phyloP scores from a whole-genome alignment of 2,113 vertebrate genomes.

The Hippocampus zosterae region DNA sequence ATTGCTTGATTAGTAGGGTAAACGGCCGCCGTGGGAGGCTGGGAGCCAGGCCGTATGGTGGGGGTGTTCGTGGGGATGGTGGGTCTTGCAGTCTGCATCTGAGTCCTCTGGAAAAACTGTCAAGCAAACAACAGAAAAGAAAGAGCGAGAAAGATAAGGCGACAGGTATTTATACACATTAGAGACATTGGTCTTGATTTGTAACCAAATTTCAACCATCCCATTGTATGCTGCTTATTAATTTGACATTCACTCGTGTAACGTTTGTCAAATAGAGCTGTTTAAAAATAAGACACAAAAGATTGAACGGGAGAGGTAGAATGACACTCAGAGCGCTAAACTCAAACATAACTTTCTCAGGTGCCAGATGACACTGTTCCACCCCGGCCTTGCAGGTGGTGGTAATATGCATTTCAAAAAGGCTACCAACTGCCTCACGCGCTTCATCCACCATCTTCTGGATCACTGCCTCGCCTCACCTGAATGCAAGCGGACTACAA shows the following conservation, averaged over 20 bases:
- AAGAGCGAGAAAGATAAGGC: background rate
- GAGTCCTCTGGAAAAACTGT: conserved; percentile 96
- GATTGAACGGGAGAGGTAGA: background rate
- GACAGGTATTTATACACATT: background rate
- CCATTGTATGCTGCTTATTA: background rate
- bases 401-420: background rate
- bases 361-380: background rate
- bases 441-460: background rate
- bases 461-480: background rate
- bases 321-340: background rate
- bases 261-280: conserved; percentile 14
- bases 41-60: conserved; percentile 87
- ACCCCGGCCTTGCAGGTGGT: background rate
- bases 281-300: background rate
- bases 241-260: background rate
- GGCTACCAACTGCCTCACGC: too few relatives aligned
- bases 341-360: background rate
- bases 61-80: conserved; percentile 86
- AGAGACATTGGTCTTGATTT: conserved; percentile 5
- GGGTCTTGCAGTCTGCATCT: conserved; percentile 88
- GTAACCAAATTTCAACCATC: conserved; percentile 16
- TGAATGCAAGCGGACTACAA: background rate
- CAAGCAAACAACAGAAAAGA: conserved; percentile 10
- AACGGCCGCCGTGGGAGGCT: conserved; percentile 82
- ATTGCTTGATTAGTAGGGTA: conserved; percentile 92